Evolutionary conservation across 2,797 vertebrate genomes (phyloP), one percentile per base, ranked within the genome.

Genomic region (Urophycis tenuis): DNA sequence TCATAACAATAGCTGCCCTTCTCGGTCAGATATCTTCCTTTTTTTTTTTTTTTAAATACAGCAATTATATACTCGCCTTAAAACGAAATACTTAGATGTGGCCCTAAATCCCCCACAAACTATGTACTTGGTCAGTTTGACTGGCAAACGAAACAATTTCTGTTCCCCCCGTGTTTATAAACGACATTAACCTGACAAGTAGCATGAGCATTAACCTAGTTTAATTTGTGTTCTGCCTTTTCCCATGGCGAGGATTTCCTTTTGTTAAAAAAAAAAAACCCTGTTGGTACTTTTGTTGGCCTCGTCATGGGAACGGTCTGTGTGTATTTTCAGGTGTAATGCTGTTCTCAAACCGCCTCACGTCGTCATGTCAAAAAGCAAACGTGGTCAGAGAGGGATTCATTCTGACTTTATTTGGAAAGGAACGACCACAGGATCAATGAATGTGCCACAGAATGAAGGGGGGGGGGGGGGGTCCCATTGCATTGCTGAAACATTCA

Each of bases 11-110:
- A 31, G 73, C 74, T 39, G 35, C 60, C 17, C 35, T 82, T 74
- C 33, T 72, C 69, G 73, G 70, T 34, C n/a, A 71, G 71, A 67
- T 67, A 71, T 33, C n/a, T n/a, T n/a, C n/a, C n/a, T n/a, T n/a
- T n/a, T n/a, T n/a, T 72, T 67, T 45, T 78, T 78, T 60, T 64
- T 41, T 53, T 71, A 71, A 41, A 72, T 75, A 2, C 33, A 60
- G 69, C 77, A 73, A 33, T 78, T 22, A 78, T 79, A 75, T 80
- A 79, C 77, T 85, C 78, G 81, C 79, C 84, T 74, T 81, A 80
- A 85, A 86, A 81, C n/a, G n/a, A 74, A 0, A 79, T 19, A 71
- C 80, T 81, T 79, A 74, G 72, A 82, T 80, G 60, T 71, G 69
- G 73, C 36, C 25, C 35, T 36, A 35, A 22, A 22, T 34, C 71